Evolutionary conservation across 2,888 invertebrate species (phyloP).

Genomic region (Euzophera pinguis): DNA sequence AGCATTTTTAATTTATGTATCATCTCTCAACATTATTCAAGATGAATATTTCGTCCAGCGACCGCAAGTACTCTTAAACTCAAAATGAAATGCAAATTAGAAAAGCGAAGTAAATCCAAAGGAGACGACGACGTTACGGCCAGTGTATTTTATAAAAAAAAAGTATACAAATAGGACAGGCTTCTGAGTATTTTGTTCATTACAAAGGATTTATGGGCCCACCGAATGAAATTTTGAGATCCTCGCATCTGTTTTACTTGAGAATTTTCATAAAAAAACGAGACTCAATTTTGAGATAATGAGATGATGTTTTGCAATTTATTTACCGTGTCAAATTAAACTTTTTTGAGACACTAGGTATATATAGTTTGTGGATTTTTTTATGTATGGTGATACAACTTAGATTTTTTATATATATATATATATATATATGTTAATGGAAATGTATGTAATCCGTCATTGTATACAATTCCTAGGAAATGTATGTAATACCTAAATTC

Average conservation of each 20-base stretch:
- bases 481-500: too few relatives aligned
- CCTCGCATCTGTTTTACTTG: slow-evolving; percentile 6
- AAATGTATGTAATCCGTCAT: too few relatives aligned
- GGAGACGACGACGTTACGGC: slow-evolving; percentile 22
- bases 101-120: slow-evolving; percentile 29
- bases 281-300: not conserved
- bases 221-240: slow-evolving; percentile 11
- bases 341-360: too few relatives aligned
- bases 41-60: slow-evolving; percentile 4
- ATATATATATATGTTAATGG: too few relatives aligned
- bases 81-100: slow-evolving; percentile 41
- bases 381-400: too few relatives aligned
- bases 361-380: too few relatives aligned
- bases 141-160: slow-evolving; percentile 22
- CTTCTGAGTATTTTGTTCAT: slow-evolving; percentile 18
- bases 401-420: too few relatives aligned
- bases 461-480: too few relatives aligned
- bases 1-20: not conserved
- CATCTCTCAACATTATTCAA: slow-evolving; percentile 1
- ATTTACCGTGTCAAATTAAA: too few relatives aligned
- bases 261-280: not conserved
- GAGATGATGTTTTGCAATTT: not conserved
- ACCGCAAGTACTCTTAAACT: slow-evolving; percentile 24
- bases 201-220: slow-evolving; percentile 20
- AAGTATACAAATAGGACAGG: slow-evolving; percentile 14